Evolutionary conservation across 1,140 invertebrate species (phyloP).

Genomic region (Ostrea denselamellosa): DNA sequence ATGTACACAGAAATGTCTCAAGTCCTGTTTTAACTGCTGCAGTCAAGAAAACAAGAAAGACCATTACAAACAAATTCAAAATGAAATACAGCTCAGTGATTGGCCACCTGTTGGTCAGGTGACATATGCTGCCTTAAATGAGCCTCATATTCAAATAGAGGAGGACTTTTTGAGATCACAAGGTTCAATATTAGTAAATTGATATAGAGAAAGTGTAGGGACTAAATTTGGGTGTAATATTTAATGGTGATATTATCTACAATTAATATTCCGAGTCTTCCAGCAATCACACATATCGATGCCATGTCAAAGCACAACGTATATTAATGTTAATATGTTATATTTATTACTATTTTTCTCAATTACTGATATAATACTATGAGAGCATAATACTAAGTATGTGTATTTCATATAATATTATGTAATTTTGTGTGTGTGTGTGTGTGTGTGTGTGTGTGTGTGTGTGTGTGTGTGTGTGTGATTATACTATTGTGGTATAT

Average conservation of each 20-base stretch:
- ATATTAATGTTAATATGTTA: too few species aligned
- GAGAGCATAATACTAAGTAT: too few species aligned
- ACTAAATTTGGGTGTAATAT: not conserved
- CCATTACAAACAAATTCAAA: slow-evolving; percentile 63
- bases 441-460: too few species aligned
- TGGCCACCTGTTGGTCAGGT: slow-evolving; percentile 70
- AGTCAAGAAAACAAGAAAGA: slow-evolving; percentile 49
- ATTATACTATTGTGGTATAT: too few species aligned
- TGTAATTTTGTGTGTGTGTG: too few species aligned
- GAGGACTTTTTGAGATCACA: slow-evolving; percentile 33
- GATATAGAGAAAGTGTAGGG: not conserved
- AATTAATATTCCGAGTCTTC: not conserved
- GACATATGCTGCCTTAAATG: slow-evolving; percentile 48
- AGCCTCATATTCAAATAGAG: slow-evolving; percentile 28
- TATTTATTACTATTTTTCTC: too few species aligned
- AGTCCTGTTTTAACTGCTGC: slow-evolving; percentile 40
- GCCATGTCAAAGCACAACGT: too few species aligned
- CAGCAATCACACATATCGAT: not conserved
- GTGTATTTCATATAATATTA: too few species aligned
- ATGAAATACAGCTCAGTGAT: slow-evolving; percentile 62
- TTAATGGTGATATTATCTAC: not conserved
- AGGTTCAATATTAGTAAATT: slow-evolving; percentile 20
- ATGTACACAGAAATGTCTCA: slow-evolving; percentile 57
- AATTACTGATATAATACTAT: too few species aligned
- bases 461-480: too few species aligned